Evolutionary conservation across 1,140 invertebrate genomes (phyloP).

Genomic region (Drosophila prosaltans): DNA sequence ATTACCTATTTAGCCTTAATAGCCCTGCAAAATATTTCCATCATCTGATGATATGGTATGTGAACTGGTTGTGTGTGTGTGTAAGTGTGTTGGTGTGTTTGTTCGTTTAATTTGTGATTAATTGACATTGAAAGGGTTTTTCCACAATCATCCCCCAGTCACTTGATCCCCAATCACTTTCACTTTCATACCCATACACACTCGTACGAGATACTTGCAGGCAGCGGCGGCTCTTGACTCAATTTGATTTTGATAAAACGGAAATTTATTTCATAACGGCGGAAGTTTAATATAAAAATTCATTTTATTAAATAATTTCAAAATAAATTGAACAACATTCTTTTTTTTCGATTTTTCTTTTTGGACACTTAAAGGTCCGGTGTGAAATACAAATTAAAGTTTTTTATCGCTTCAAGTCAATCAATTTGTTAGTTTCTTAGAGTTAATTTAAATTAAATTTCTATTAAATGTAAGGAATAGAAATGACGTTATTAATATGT

Average conservation of each 20-base stretch:
- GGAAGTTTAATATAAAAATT: slow-evolving; percentile 75
- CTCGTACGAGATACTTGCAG: background rate
- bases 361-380: background rate
- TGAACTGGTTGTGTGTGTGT: slow-evolving; percentile 16
- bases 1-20: slow-evolving; percentile 81
- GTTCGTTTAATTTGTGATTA: slow-evolving; percentile 80
- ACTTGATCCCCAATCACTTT: slow-evolving; percentile 66
- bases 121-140: slow-evolving; percentile 81
- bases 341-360: background rate
- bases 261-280: slow-evolving; percentile 69
- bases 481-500: too few species aligned
- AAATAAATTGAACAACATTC: slow-evolving; percentile 24
- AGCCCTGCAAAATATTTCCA: slow-evolving; percentile 73
- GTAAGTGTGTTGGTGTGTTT: slow-evolving; percentile 29
- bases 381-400: background rate
- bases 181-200: slow-evolving; percentile 45
- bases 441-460: too few species aligned
- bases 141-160: slow-evolving; percentile 47
- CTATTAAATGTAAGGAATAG: too few species aligned
- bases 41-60: slow-evolving; percentile 58
- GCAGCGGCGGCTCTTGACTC: slow-evolving; percentile 41
- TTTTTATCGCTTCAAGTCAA: background rate
- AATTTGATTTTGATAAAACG: slow-evolving; percentile 64
- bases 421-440: background rate
- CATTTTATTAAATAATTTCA: slow-evolving; percentile 50